Percentiles rank a stretch among this genome's conserved stretches.
These are phyloP conservation scores for Origma solitaria DNA, from an alignment of 2,113 vertebrate species.

Conservation along the genomic window DNA sequence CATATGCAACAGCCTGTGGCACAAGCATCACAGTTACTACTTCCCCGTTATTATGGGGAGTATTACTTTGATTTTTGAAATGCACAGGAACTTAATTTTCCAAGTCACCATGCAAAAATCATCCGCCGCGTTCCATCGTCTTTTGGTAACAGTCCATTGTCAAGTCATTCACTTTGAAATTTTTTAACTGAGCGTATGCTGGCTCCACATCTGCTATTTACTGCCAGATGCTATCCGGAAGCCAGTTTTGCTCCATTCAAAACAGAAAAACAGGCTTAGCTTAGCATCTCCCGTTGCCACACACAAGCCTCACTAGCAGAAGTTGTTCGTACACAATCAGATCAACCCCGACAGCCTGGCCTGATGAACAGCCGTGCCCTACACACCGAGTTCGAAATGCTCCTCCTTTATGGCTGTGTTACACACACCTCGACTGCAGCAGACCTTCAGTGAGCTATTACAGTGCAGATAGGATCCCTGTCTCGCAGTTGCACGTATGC, in stretches of 20 bases:
- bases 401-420: rapidly evolving
- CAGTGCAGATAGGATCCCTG: background rate
- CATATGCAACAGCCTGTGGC: background rate
- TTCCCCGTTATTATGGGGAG: background rate
- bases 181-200: rapidly evolving
- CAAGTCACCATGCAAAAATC: background rate
- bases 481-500: background rate
- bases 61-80: background rate
- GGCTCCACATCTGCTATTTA: background rate
- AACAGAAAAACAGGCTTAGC: background rate
- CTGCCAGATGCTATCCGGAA: background rate
- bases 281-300: background rate
- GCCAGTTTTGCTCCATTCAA: background rate
- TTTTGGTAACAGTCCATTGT: background rate
- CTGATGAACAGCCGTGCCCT: background rate
- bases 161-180: background rate
- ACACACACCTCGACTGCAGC: background rate
- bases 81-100: background rate
- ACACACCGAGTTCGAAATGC: background rate
- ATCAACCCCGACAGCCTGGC: background rate
- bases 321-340: rapidly evolving
- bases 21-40: background rate
- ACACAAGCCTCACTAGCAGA: background rate
- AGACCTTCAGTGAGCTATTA: background rate
- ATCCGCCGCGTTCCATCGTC: rapidly evolving